phyloP scores from a whole-genome alignment of 2,888 invertebrate genomes.

The Drosophila neotestacea region DNA sequence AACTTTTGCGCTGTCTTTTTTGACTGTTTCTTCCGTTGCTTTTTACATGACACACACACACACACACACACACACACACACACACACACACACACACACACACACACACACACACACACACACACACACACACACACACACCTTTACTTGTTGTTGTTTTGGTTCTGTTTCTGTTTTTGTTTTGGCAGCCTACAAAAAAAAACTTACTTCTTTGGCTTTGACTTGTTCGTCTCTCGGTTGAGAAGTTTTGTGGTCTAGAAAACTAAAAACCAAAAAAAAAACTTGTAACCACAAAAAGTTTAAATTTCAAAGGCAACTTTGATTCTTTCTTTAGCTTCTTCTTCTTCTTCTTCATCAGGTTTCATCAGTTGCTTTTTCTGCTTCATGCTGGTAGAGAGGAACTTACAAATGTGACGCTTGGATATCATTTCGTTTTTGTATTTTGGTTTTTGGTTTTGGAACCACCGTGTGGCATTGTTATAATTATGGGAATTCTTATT shows the following conservation, averaged over 20 bases:
- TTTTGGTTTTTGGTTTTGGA: slow-evolving; percentile 31
- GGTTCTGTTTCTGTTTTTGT: slow-evolving; percentile 57
- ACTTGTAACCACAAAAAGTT: slow-evolving; percentile 62
- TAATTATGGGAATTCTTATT: slow-evolving; percentile 79
- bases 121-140: slow-evolving; percentile 22
- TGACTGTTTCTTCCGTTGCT: slow-evolving; percentile 52
- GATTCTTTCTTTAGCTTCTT: slow-evolving; percentile 33
- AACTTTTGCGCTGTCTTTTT: slow-evolving; percentile 64
- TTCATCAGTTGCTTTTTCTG: slow-evolving; percentile 23
- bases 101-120: slow-evolving; percentile 32
- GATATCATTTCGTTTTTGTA: slow-evolving; percentile 64
- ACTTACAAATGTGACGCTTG: slow-evolving; percentile 60
- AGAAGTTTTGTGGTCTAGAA: slow-evolving; percentile 77
- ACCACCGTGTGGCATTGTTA: slow-evolving; percentile 61
- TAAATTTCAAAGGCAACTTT: slow-evolving; percentile 62
- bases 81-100: slow-evolving; percentile 26
- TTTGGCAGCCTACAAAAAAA: slow-evolving; percentile 48
- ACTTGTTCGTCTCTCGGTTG: slow-evolving; percentile 37
- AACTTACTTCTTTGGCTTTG: slow-evolving; percentile 59
- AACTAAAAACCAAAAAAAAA: slow-evolving; percentile 30
- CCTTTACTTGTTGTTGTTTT: slow-evolving; percentile 36
- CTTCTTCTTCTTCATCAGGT: slow-evolving; percentile 26
- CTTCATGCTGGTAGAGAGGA: slow-evolving; percentile 34
- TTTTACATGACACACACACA: slow-evolving; percentile 34
- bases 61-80: slow-evolving; percentile 23